Percentiles rank a stretch among this genome's conserved stretches.
Evolutionary conservation across 2,888 invertebrate species (phyloP).

Genomic region (Ptilodon capucinus): DNA sequence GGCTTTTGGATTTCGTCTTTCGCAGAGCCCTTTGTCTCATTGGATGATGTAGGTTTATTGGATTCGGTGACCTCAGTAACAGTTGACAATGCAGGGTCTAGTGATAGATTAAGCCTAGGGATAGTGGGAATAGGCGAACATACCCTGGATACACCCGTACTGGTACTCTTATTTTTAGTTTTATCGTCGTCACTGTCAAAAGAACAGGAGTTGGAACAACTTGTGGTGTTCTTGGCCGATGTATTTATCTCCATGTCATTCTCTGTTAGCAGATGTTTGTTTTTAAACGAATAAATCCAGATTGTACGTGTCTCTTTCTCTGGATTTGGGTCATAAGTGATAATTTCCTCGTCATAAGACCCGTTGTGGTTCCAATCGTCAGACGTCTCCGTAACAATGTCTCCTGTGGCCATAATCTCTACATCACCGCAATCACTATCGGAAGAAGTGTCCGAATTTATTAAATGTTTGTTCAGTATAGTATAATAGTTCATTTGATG

Average conservation of each 20-base stretch:
- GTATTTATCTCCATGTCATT: constrained; percentile 46
- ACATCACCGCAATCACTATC: constrained; percentile 34
- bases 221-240: constrained; percentile 37
- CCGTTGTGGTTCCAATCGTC: constrained; percentile 30
- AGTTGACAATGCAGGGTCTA: constrained; percentile 59
- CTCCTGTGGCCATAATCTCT: constrained; percentile 28
- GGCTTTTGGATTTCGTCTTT: constrained; percentile 30
- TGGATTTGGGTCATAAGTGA: constrained; percentile 35
- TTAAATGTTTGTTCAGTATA: constrained; percentile 47
- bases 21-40: constrained; percentile 24
- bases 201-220: constrained; percentile 37
- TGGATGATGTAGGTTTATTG: constrained; percentile 28
- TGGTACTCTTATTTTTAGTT: constrained; percentile 17
- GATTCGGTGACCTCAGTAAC: constrained; percentile 65
- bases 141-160: constrained; percentile 32
- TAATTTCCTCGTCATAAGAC: constrained; percentile 34
- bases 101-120: constrained; percentile 56
- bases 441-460: constrained; percentile 49
- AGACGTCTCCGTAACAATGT: constrained; percentile 12
- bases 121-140: constrained; percentile 58
- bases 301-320: constrained; percentile 51
- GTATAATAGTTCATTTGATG: constrained; percentile 52
- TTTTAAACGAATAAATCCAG: constrained; percentile 69
- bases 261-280: constrained; percentile 51
- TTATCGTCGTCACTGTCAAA: constrained; percentile 38